A percentile compares a stretch with the other conserved stretches of the same genome.
phyloP scores from a whole-genome alignment of 2,888 invertebrate genomes.

The Ophonus ardosiacus region DNA sequence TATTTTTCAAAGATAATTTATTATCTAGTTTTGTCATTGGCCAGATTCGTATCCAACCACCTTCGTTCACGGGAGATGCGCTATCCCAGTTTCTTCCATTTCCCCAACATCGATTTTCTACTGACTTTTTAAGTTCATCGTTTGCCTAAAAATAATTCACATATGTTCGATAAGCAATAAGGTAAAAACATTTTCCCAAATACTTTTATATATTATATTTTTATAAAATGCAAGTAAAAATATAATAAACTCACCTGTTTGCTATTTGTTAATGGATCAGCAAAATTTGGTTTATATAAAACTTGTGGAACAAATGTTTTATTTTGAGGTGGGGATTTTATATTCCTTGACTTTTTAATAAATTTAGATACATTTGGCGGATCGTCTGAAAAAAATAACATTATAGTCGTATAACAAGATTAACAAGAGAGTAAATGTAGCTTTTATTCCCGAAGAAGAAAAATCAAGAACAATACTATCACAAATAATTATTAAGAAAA shows the following conservation, averaged over 20 bases:
- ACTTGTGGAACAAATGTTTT: conserved; percentile 53
- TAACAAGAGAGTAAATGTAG: not conserved
- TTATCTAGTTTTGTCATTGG: conserved; percentile 76
- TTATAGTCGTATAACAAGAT: not conserved
- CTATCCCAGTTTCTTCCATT: conserved; percentile 85
- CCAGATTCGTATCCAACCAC: conserved; percentile 88
- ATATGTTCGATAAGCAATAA: not conserved
- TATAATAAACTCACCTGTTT: conserved; percentile 40
- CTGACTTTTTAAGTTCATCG: conserved; percentile 74
- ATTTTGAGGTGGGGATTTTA: conserved; percentile 45
- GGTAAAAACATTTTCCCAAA: not conserved
- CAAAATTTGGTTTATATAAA: conserved; percentile 54
- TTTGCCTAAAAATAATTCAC: conserved; percentile 67
- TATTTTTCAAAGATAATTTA: conserved; percentile 69
- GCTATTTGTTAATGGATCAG: conserved; percentile 58
- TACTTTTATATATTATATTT: not conserved
- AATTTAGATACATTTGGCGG: conserved; percentile 23
- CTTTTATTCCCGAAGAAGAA: too few relatives aligned
- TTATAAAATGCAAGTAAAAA: not conserved
- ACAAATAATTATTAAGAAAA: too few relatives aligned
- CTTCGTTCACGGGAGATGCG: conserved; percentile 80
- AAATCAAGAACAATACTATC: too few relatives aligned
- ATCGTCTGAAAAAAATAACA: conserved; percentile 34
- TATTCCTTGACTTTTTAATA: conserved; percentile 50
- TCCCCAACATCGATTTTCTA: conserved; percentile 80